phyloP scores from a whole-genome alignment of 2,888 invertebrate genomes.

The Coleophora flavipennella region DNA sequence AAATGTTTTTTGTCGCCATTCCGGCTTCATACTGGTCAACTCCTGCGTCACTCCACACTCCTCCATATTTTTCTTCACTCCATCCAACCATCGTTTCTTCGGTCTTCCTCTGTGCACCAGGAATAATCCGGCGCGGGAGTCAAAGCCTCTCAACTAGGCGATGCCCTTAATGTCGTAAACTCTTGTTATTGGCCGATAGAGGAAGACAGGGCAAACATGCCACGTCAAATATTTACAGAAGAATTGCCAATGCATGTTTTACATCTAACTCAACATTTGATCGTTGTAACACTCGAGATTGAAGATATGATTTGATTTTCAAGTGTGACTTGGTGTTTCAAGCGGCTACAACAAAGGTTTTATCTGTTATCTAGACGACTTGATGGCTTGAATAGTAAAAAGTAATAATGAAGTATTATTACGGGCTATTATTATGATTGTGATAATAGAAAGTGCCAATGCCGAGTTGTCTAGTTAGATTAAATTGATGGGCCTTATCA shows the following conservation, averaged over 20 bases:
- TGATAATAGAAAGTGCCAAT: too few relatives aligned
- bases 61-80: too few relatives aligned
- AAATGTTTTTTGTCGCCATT: too few relatives aligned
- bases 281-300: constrained; percentile 19
- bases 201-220: constrained; percentile 32
- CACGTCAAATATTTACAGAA: constrained; percentile 45
- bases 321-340: constrained; percentile 11
- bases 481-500: not conserved
- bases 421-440: too few relatives aligned
- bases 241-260: constrained; percentile 45
- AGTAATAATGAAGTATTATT: not conserved
- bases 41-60: too few relatives aligned
- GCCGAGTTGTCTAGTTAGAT: not conserved
- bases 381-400: not conserved
- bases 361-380: constrained; percentile 6
- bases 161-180: constrained; percentile 16
- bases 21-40: too few relatives aligned
- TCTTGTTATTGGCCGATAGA: constrained; percentile 39
- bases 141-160: too few relatives aligned
- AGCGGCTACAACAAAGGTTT: too few relatives aligned
- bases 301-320: constrained; percentile 25
- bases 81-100: too few relatives aligned
- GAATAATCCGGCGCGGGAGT: too few relatives aligned
- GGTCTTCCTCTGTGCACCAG: too few relatives aligned
- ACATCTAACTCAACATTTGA: constrained; percentile 32